Base-by-base conservation (phyloP, 2,113 vertebrate species). In the Stigmatopora argus region DNA sequence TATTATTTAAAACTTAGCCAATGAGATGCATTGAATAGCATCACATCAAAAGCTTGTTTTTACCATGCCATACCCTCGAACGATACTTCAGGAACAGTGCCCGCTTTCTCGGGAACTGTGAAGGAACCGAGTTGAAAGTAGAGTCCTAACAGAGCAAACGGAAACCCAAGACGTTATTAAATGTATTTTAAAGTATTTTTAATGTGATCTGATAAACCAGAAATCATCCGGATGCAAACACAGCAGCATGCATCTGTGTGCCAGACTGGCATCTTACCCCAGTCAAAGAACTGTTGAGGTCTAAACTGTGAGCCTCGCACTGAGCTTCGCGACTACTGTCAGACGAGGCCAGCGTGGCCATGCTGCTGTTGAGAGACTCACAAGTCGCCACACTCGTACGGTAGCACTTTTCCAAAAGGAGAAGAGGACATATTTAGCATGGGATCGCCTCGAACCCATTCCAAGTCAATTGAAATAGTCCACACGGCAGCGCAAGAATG, bases 41-140 rank as follows among this genome's bases (percentile, higher is more conserved):
- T 77, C 77, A 86, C 78, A 86, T 78, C 80, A 86, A 72, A 86
- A 79, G 83, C 75, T 79, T 81, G 72, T 78, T 89, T 90, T 90
- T 89, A 90, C 87, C 83, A 61, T 89, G 81, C 83, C 90, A 82
- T 92, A 91, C 91, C 90, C 91, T 85, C 66, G 86, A 87, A 83
- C 90, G 90, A 83, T 78, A 91, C 88, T 85, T 90, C 80, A 92
- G 86, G 83, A 92, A 92, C 31, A 90, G 85, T 2, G 84, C 80
- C 85, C 83, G 87, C 66, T 87, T 92, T 83, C 87, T 91, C 74
- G 77, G 86, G 66, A 89, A 71, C 91, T 92, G 91, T 84, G 83
- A 79, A 84, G 70, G 78, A 89, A 89, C 61, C 74, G 55, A 78
- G 69, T 59, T 60, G 53, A 80, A 44, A 86, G 21, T 31, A 12